Conservation (phyloP, 2,797 vertebrate species). For the Enteromius fasciolatus region DNA sequence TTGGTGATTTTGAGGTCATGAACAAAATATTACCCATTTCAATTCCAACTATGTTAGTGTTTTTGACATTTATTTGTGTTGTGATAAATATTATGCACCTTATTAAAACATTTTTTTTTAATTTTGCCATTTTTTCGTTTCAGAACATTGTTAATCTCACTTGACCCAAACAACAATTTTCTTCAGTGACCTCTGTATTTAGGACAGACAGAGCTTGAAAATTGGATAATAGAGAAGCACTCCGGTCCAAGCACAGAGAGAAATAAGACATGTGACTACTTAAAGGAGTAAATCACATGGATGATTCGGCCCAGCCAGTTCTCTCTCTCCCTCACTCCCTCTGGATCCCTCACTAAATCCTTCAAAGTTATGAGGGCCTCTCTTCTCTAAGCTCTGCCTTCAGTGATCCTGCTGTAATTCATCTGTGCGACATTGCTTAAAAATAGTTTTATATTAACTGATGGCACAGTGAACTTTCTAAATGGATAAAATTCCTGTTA, state of each 20-base stretch:
- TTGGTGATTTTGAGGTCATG: neutral
- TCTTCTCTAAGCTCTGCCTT: slow-evolving; percentile 10
- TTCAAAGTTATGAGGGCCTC: slow-evolving; percentile 57
- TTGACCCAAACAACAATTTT: slow-evolving; percentile 13
- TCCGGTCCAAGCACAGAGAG: slow-evolving; percentile 53
- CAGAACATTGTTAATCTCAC: neutral
- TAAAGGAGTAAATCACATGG: slow-evolving; percentile 66
- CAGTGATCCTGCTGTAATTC: slow-evolving; percentile 16
- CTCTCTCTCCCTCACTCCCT: slow-evolving; percentile 43
- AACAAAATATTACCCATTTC: neutral
- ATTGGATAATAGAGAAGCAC: slow-evolving; percentile 46
- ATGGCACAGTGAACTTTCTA: neutral
- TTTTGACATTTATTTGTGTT: neutral
- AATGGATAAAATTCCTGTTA: neutral
- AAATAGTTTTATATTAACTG: neutral
- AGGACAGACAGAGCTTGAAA: slow-evolving; percentile 52
- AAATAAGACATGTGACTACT: slow-evolving; percentile 73
- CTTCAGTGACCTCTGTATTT: slow-evolving; percentile 40
- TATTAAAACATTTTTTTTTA: neutral
- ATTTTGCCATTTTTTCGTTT: neutral
- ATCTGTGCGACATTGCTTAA: slow-evolving; percentile 18
- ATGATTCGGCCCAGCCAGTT: slow-evolving; percentile 49
- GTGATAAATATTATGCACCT: neutral
- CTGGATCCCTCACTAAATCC: slow-evolving; percentile 58
- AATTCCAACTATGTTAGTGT: neutral